Evolutionary conservation across 2,113 vertebrate genomes (phyloP).

Genomic region (Clinocottus analis): DNA sequence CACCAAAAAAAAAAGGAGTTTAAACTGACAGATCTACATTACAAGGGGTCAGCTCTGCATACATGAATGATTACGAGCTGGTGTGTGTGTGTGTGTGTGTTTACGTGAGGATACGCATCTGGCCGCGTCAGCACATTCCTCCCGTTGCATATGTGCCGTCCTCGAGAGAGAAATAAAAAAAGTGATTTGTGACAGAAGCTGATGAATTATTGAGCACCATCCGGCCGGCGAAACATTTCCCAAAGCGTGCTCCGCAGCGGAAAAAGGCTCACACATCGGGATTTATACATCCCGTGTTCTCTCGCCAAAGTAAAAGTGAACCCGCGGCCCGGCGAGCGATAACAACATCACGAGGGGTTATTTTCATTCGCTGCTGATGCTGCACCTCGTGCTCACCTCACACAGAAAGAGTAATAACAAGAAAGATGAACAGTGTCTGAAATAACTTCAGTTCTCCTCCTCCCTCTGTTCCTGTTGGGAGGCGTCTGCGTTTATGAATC

Average conservation of each 20-base stretch:
- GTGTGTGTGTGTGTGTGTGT: too few species aligned
- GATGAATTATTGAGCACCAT: slow-evolving; percentile 70
- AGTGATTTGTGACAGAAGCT: slow-evolving; percentile 60
- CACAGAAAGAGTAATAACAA: not conserved
- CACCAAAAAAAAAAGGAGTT: slow-evolving; percentile 37
- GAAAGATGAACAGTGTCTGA: slow-evolving; percentile 23
- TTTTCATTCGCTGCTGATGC: not conserved
- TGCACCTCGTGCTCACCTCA: slow-evolving; percentile 2
- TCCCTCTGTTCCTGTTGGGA: slow-evolving; percentile 34
- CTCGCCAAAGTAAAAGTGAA: slow-evolving; percentile 6
- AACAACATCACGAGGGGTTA: not conserved
- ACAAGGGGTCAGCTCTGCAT: slow-evolving; percentile 7
- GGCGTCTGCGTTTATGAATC: slow-evolving; percentile 67
- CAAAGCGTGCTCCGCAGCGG: slow-evolving; percentile 11
- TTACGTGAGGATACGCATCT: not conserved
- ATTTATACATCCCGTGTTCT: not conserved
- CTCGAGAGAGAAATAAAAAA: slow-evolving; percentile 34
- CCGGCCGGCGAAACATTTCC: slow-evolving; percentile 38
- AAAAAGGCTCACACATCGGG: slow-evolving; percentile 27
- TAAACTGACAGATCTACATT: slow-evolving; percentile 45
- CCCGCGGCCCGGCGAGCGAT: not conserved
- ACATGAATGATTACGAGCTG: not conserved
- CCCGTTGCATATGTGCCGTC: slow-evolving; percentile 13
- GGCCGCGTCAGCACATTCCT: slow-evolving; percentile 22
- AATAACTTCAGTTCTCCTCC: slow-evolving; percentile 9